Base-by-base conservation (phyloP, 2,113 vertebrate species). In the Gallinago media region DNA sequence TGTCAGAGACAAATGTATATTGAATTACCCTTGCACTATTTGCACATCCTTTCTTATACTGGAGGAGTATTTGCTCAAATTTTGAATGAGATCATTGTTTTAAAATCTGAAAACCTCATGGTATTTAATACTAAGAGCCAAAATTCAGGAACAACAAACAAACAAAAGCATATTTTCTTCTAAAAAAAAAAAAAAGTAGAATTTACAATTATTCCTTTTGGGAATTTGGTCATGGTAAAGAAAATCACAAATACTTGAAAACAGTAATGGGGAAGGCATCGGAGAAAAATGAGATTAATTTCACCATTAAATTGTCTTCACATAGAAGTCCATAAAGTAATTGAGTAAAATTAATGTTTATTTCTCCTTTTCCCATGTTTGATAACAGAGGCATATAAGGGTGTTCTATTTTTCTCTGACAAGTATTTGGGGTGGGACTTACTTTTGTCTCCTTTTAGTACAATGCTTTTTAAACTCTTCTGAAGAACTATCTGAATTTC, bases 21-120 rank as follows among this genome's bases (percentile, higher is more conserved):
- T 97, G 89, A 82, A 85, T 79, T 89, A 91, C 23, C 71, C 79
- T 71, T 88, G 65, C 77, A 65, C 94, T 94, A 91, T 93, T 76
- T 89, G 76, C 66, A 59, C 92, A 83, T 54, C 61, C 58, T 77
- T 75, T 83, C 91, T 76, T 89, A 91, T 61, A 71, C 29, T 63
- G 58, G 40, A 70, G 31, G 14, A 88, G 25, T 36, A 40, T 95
- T 95, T 95, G 86, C 80, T 93, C 56, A 83, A 66, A 5, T 92
- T 94, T 62, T 74, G 36, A 96, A 91, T 71, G 36, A 74, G 80
- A 67, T 88, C 56, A 7, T 66, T 89, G 84, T 66, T 75, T 85
- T n/a, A 71, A 68, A 88, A 91, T 85, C 50, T 55, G 52, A 86
- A 92, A 71, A 74, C 18, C 11, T 92, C 59, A 19, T 49, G 56